phyloP scores from a whole-genome alignment of 1,140 invertebrate species.

The Eulimnadia texana region DNA sequence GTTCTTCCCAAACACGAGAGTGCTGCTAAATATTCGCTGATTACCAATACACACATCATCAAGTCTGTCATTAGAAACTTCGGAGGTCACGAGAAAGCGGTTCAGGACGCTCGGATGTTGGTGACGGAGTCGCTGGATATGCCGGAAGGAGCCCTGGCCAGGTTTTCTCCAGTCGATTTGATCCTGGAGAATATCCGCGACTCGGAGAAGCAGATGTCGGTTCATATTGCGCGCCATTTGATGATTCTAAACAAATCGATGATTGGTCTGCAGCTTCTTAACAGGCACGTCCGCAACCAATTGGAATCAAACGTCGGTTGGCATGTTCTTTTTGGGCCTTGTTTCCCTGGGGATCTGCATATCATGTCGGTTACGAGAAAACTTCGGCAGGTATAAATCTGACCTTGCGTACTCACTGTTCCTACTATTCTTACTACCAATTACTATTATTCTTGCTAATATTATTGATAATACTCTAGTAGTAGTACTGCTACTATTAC shows the following conservation, averaged over 20 bases:
- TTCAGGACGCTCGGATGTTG: neutral
- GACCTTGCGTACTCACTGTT: no score
- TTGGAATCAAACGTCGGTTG: neutral
- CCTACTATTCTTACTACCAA: neutral
- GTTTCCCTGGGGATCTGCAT: slow-evolving; percentile 3
- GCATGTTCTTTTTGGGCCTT: slow-evolving; percentile 7
- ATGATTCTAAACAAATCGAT: slow-evolving; percentile 6
- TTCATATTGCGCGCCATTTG: slow-evolving; percentile 4
- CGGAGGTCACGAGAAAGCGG: neutral
- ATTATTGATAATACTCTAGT: no score
- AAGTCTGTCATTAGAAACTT: slow-evolving; percentile 4
- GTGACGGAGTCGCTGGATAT: neutral
- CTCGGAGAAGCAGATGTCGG: neutral
- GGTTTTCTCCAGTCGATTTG: neutral
- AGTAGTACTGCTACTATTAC: no score
- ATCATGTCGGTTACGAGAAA: slow-evolving; percentile 8
- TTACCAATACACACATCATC: neutral
- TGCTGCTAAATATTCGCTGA: neutral
- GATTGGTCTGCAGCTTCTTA: slow-evolving; percentile 3
- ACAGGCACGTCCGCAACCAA: neutral
- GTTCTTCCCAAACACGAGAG: neutral
- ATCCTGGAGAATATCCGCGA: neutral
- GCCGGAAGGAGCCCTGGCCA: neutral
- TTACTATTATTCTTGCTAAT: no score
- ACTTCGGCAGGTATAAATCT: neutral